Evolutionary conservation across 2,888 invertebrate genomes (phyloP), one percentile per base, ranked within the genome.

Genomic region (Parascotia fuliginaria): DNA sequence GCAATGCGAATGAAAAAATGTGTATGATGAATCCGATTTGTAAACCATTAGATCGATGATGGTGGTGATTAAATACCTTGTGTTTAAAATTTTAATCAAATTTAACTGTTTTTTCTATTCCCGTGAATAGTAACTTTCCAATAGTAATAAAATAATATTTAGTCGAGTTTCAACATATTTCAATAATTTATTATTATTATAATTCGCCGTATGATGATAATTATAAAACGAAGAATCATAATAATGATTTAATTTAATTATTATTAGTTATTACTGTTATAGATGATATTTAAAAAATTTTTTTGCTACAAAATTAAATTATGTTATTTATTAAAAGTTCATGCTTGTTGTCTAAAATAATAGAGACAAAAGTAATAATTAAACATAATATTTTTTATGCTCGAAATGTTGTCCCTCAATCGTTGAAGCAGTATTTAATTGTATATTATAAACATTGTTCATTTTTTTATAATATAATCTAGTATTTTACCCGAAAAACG

Each of bases 171-270:
- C 5, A 14, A 13, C 6, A 14, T 31, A 12, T 31, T 13, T 31
- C n/a, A 31, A n/a, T 29, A 32, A 38, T 44, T 36, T 28, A 45
- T 50, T 33, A 31, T 19, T 43, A 59, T 57, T 70, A 64, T 74
- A 64, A 58, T 75, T 73, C 71, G 74, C 74, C 77, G 77, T 77
- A 77, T 62, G 58, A 66, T 60, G 53, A 45, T 54, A 48, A 44
- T 42, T 59, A 55, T n/a, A n/a, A n/a, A n/a, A n/a, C n/a, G n/a
- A n/a, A 3, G 19, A 5, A 2, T 19, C 5, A 75, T 65, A 62
- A 70, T 59, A 62, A 60, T 59, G 60, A 71, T 64, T 70, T 70
- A 69, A 75, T 75, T 75, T 60, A 57, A 67, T 60, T 65, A 66
- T 60, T n/a, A n/a, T n/a, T n/a, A n/a, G n/a, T n/a, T n/a, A n/a